phyloP scores from a whole-genome alignment of 2,113 vertebrate species.

The Ictalurus furcatus region DNA sequence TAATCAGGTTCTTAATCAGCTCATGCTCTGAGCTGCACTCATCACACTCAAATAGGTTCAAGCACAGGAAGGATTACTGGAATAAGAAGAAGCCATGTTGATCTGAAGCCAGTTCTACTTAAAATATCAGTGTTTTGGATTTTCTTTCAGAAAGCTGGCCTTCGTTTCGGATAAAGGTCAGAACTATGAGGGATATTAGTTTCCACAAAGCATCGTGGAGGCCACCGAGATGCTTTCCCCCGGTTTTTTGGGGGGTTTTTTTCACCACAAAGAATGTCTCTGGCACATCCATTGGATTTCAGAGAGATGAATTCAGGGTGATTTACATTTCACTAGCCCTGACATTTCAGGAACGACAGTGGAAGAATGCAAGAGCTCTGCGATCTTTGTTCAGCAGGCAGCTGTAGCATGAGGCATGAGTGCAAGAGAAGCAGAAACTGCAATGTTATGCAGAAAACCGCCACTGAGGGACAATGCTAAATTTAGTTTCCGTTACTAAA shows the following conservation, averaged over 20 bases:
- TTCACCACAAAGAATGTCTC: slow-evolving; percentile 38
- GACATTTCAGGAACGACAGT: slow-evolving; percentile 44
- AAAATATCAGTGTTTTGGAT: neutral
- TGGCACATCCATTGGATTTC: slow-evolving; percentile 9
- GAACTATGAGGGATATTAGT: neutral
- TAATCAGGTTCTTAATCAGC: slow-evolving; percentile 74
- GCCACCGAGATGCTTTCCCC: neutral
- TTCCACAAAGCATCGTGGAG: neutral
- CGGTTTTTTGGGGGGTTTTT: neutral
- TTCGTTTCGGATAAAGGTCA: neutral
- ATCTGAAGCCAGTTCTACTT: neutral
- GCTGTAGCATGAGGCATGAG: neutral
- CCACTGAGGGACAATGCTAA: neutral
- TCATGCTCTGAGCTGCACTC: slow-evolving; percentile 63
- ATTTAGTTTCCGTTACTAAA: neutral
- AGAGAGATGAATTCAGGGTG: slow-evolving; percentile 35
- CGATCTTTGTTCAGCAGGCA: slow-evolving; percentile 7
- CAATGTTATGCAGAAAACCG: neutral
- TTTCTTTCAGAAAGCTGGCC: neutral
- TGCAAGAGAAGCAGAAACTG: neutral
- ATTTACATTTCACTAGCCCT: slow-evolving; percentile 41
- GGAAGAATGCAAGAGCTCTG: slow-evolving; percentile 16
- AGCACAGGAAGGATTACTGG: slow-evolving; percentile 63
- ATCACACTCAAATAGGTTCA: slow-evolving; percentile 61
- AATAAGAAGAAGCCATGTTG: slow-evolving; percentile 4